Evolutionary conservation across 2,888 invertebrate species (phyloP).

Genomic region (Amphipyra tragopoginis): DNA sequence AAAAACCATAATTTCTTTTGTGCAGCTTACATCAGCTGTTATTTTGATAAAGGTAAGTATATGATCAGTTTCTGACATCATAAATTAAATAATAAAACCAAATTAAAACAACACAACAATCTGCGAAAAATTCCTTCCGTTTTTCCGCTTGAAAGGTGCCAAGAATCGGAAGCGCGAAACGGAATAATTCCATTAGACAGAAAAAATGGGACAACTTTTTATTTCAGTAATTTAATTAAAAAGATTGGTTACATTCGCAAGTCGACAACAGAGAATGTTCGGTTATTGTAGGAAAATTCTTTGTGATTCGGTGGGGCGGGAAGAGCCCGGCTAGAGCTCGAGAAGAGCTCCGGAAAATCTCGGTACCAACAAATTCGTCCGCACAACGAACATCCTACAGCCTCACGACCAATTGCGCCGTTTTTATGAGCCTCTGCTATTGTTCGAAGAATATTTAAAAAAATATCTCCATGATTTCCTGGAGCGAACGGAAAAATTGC

Average conservation of each 20-base stretch:
- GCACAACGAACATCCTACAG: conserved; percentile 65
- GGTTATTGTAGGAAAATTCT: conserved; percentile 72
- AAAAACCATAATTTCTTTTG: conserved; percentile 5
- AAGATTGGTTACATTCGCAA: conserved; percentile 71
- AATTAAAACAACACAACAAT: conserved; percentile 22
- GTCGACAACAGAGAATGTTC: conserved; percentile 67
- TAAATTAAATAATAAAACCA: conserved; percentile 5
- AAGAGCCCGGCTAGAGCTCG: conserved; percentile 66
- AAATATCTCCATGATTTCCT: conserved; percentile 58
- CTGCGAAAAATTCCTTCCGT: conserved; percentile 27
- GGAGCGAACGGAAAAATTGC: conserved; percentile 48
- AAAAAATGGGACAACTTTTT: conserved; percentile 53
- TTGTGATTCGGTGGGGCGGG: conserved; percentile 63
- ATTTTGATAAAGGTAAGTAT: background rate
- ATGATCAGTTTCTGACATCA: background rate
- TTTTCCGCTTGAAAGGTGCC: conserved; percentile 20
- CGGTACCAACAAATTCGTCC: conserved; percentile 66
- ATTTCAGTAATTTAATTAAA: conserved; percentile 75
- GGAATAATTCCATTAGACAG: conserved; percentile 55
- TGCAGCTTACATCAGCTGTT: background rate
- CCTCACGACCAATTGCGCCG: conserved; percentile 71
- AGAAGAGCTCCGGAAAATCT: conserved; percentile 66
- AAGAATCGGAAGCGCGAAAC: conserved; percentile 50
- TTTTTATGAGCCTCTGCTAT: conserved; percentile 69
- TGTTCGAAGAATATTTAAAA: conserved; percentile 66